A percentile compares a stretch with the other conserved stretches of the same genome.
phyloP scores from a whole-genome alignment of 2,797 vertebrate species.

The Melanotaenia maccullochi region DNA sequence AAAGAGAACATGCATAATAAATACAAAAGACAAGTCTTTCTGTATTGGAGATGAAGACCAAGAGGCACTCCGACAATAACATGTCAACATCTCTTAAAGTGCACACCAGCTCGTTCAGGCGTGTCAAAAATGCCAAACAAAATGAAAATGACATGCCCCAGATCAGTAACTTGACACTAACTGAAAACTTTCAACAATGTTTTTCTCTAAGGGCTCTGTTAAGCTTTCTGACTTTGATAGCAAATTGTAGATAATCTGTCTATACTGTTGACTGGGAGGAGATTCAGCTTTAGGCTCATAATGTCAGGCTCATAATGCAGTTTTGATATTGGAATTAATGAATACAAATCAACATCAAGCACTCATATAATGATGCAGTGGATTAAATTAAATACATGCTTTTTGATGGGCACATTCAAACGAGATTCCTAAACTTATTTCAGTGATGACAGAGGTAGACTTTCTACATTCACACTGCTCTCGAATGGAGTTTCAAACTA shows the following conservation, averaged over 20 bases:
- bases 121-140: conserved; percentile 77
- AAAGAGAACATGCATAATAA: conserved; percentile 79
- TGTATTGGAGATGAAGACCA: conserved; percentile 83
- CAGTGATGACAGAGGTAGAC: not conserved
- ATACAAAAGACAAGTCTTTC: conserved; percentile 81
- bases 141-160: conserved; percentile 77
- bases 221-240: conserved; percentile 55
- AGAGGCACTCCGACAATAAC: conserved; percentile 78
- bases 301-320: conserved; percentile 8
- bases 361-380: not conserved
- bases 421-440: not conserved
- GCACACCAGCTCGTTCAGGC: conserved; percentile 76
- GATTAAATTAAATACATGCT: conserved; percentile 5
- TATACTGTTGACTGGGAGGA: conserved; percentile 34
- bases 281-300: not conserved
- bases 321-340: conserved; percentile 13
- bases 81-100: conserved; percentile 82
- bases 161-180: conserved; percentile 64
- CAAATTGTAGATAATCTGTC: conserved; percentile 70
- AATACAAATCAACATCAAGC: not conserved
- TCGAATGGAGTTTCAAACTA: conserved; percentile 6
- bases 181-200: conserved; percentile 72
- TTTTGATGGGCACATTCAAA: not conserved
- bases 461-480: not conserved
- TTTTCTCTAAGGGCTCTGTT: conserved; percentile 46